A percentile compares a stretch with the other conserved stretches of the same genome.
Evolutionary conservation across 2,113 vertebrate species (phyloP).

Genomic region (Zosterops japonicus): DNA sequence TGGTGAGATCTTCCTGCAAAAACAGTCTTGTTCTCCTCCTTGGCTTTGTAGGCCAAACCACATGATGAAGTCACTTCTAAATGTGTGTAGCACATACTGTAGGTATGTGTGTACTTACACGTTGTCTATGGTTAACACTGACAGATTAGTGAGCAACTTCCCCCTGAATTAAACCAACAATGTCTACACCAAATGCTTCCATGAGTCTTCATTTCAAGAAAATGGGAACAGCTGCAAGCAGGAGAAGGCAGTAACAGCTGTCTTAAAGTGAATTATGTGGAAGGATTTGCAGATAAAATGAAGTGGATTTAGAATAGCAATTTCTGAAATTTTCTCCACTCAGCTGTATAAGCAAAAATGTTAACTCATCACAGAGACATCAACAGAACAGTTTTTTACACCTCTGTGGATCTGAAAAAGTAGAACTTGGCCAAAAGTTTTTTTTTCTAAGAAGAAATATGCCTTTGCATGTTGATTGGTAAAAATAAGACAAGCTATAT

Average conservation of each 20-base stretch:
- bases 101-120: not conserved
- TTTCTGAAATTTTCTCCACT: not conserved
- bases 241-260: constrained; percentile 12
- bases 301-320: not conserved
- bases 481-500: not conserved
- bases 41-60: not conserved
- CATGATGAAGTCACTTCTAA: not conserved
- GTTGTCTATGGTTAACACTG: not conserved
- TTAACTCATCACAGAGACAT: not conserved
- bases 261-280: constrained; percentile 7
- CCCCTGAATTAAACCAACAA: constrained; percentile 1
- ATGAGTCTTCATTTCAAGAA: constrained; percentile 15
- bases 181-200: constrained; percentile 38
- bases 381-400: not conserved
- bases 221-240: constrained; percentile 50
- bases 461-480: not conserved
- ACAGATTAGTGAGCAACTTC: constrained; percentile 11
- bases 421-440: not conserved
- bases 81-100: not conserved
- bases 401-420: not conserved
- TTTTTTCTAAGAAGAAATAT: not conserved
- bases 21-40: not conserved
- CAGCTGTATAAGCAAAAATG: not conserved
- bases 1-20: not conserved
- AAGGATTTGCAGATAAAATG: not conserved